Conservation (phyloP, 2,888 invertebrate species). For the Shargacucullia verbasci region DNA sequence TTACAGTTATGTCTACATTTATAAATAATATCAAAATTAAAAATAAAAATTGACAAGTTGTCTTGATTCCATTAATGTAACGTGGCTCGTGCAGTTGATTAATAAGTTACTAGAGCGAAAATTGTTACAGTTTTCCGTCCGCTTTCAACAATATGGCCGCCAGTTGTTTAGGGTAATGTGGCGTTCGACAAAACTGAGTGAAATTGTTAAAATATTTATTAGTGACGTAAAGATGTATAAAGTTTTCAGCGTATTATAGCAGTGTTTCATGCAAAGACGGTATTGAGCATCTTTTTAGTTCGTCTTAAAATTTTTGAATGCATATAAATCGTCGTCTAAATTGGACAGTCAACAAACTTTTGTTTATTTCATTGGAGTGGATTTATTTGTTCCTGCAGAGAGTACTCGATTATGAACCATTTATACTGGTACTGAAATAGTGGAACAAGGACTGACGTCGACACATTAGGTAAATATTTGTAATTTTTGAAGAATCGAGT, state of each 20-base stretch:
- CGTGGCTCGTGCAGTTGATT: slow-evolving; percentile 12
- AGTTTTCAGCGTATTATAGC: slow-evolving; percentile 86
- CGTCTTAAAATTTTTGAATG: slow-evolving; percentile 83
- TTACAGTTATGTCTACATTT: slow-evolving; percentile 10
- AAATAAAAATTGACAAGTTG: slow-evolving; percentile 21
- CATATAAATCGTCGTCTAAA: slow-evolving; percentile 82
- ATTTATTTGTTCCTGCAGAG: slow-evolving; percentile 79
- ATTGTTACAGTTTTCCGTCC: slow-evolving; percentile 79
- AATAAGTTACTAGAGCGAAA: slow-evolving; percentile 63
- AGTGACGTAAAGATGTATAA: slow-evolving; percentile 86
- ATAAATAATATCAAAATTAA: slow-evolving; percentile 27
- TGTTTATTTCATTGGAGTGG: slow-evolving; percentile 87
- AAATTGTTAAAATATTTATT: slow-evolving; percentile 85
- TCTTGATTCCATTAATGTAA: slow-evolving; percentile 7
- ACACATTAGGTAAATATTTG: slow-evolving; percentile 84
- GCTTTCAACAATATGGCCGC: slow-evolving; percentile 88
- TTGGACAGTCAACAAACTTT: slow-evolving; percentile 90
- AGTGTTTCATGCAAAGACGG: slow-evolving; percentile 83
- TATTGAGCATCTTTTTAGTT: slow-evolving; percentile 77
- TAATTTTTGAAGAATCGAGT: slow-evolving; percentile 67
- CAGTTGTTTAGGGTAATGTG: slow-evolving; percentile 89
- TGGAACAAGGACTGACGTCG: slow-evolving; percentile 83
- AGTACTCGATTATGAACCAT: slow-evolving; percentile 85
- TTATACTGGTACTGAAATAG: slow-evolving; percentile 81
- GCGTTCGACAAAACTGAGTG: slow-evolving; percentile 88